A percentile compares a stretch with the other conserved stretches of the same genome.
Conservation (phyloP, 2,888 invertebrate species). For the Plusia festucae region DNA sequence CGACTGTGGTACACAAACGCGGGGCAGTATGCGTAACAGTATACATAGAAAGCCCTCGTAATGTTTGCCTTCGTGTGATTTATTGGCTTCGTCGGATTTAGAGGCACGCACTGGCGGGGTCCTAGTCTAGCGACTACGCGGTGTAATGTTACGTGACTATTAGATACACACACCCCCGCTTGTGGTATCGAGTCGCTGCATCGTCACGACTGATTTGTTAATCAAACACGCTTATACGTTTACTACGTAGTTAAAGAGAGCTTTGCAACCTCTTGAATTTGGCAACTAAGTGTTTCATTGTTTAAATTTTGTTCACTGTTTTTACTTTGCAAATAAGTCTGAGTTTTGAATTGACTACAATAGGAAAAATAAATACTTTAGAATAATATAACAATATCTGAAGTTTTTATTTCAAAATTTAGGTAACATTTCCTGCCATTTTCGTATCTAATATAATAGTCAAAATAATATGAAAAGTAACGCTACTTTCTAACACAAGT, state of each 20-base stretch:
- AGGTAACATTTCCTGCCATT: too few relatives aligned
- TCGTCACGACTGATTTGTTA: slow-evolving; percentile 50
- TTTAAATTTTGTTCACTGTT: background rate
- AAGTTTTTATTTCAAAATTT: too few relatives aligned
- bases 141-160: slow-evolving; percentile 83
- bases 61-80: slow-evolving; percentile 89
- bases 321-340: background rate
- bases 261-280: background rate
- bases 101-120: slow-evolving; percentile 78
- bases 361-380: too few relatives aligned
- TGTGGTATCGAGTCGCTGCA: slow-evolving; percentile 44
- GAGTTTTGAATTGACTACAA: background rate
- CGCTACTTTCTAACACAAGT: too few relatives aligned
- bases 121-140: slow-evolving; percentile 63
- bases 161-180: slow-evolving; percentile 71
- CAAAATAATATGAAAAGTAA: too few relatives aligned
- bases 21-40: slow-evolving; percentile 78
- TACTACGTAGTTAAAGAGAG: slow-evolving; percentile 23
- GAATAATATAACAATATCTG: too few relatives aligned
- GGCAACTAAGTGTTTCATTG: background rate
- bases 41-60: slow-evolving; percentile 83
- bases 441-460: too few relatives aligned
- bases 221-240: slow-evolving; percentile 51
- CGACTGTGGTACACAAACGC: slow-evolving; percentile 66
- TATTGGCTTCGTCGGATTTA: slow-evolving; percentile 89